Base-by-base conservation (phyloP, 30 jellyfish, hydroid and myxozoan genomes). In the Aurelia aurita complex sp. Pacific region DNA sequence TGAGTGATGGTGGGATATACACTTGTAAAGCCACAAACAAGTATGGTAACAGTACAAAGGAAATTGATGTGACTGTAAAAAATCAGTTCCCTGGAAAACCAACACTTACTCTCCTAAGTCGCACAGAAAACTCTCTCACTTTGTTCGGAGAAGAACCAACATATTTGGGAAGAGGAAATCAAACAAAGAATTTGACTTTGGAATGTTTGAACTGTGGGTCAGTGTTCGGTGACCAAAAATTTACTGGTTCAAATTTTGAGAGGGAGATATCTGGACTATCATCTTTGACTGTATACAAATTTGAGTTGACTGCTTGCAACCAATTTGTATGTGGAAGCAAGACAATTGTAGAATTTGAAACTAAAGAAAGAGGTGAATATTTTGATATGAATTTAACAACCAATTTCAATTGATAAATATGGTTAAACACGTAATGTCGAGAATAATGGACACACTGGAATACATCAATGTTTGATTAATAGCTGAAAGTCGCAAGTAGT, bases 251-350 rank as follows among this genome's bases (percentile, higher is more conserved):
- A 2, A 57, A 34, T 12, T 23, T 67, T 11, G 3, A 73, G 13
- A 55, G 68, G 46, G 29, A 13, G 9, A 66, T 74, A 64, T 23
- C 59, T 12, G 15, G 66, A 4, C 85, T 86, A 14, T 4, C 36
- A 17, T 69, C 96, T 38, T 52, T 50, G 10, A 75, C 90, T 0
- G 64, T 17, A 59, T 86, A 69, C 61, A 34, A 19, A n/a, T 69
- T 86, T 65, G 19, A n/a, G 29, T 64, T 86, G 53, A 19, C 13
- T 36, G 90, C 90, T 13, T 86, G 96, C 61, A 86, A 76, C 68
- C 50, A 64, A 5, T 71, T 57, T 60, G 78, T 59, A 5, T 86
- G 96, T 70, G 85, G 96, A 23, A 15, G 9, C 7, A 77, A 19
- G n/a, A 82, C 68, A 1, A 42, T 18, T 17, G 38, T 10, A 40